These are phyloP conservation scores for Capromys pilorides DNA, from an alignment of 2,797 vertebrate genomes.

Conservation along the genomic window DNA sequence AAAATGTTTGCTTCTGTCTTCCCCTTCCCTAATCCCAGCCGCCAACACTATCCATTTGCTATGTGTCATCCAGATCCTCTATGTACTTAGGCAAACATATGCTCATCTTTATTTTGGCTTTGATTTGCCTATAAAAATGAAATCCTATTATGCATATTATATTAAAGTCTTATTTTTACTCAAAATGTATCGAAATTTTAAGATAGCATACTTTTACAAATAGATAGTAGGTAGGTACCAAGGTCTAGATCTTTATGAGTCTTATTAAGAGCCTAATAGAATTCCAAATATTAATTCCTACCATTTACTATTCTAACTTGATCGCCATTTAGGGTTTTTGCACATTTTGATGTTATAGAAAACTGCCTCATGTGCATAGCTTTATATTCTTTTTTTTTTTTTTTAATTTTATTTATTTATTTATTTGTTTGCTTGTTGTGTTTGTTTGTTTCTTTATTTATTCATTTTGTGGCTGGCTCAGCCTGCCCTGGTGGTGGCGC, in stretches of 20 bases:
- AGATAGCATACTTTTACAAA: neutral
- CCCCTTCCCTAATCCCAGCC: neutral
- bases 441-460: too few species aligned
- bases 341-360: neutral
- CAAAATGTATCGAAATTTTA: neutral
- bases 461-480: too few species aligned
- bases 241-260: neutral
- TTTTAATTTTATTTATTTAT: too few species aligned
- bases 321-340: neutral
- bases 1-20: neutral
- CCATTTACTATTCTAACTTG: neutral
- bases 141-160: neutral
- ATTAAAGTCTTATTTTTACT: neutral
- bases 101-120: neutral
- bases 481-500: too few species aligned
- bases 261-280: neutral
- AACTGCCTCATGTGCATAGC: neutral
- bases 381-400: neutral
- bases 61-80: neutral
- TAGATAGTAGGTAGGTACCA: neutral
- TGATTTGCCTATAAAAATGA: neutral
- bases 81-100: neutral
- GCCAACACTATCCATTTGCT: too few species aligned
- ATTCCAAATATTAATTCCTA: neutral
- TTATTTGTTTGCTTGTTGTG: too few species aligned